A percentile compares a stretch with the other conserved stretches of the same genome.
These are phyloP conservation scores for Cyprinus carpio DNA, from an alignment of 2,113 vertebrate species.

Conservation along the genomic window DNA sequence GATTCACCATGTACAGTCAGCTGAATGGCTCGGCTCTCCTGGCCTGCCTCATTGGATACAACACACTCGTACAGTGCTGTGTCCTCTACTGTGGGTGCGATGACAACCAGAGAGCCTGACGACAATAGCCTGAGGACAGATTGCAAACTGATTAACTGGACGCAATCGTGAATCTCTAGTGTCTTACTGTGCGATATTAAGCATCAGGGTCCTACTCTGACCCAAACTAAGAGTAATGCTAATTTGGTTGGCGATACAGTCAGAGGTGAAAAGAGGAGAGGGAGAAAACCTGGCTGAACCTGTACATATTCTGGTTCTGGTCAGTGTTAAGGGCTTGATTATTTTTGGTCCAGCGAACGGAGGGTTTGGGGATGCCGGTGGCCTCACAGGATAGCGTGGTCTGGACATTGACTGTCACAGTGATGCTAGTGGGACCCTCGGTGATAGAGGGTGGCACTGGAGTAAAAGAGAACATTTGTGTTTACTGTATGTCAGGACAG, in stretches of 20 bases:
- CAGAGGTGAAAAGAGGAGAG: conserved; percentile 55
- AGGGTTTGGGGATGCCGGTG: conserved; percentile 88
- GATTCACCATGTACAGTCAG: conserved; percentile 82
- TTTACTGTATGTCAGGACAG: not conserved
- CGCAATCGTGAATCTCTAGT: not conserved
- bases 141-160: not conserved
- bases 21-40: conserved; percentile 77
- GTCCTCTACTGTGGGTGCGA: conserved; percentile 92
- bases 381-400: conserved; percentile 90
- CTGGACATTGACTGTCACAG: conserved; percentile 89
- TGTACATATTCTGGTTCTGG: conserved; percentile 94
- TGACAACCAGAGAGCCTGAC: conserved; percentile 91
- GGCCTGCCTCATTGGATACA: conserved; percentile 86
- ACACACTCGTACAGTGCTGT: conserved; percentile 86
- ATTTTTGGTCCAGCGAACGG: conserved; percentile 86
- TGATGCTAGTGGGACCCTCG: conserved; percentile 79
- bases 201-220: not conserved
- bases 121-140: conserved; percentile 81
- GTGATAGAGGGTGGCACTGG: conserved; percentile 86
- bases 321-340: conserved; percentile 82
- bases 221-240: not conserved
- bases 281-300: conserved; percentile 78
- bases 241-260: not conserved
- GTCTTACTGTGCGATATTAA: not conserved
- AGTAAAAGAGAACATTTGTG: not conserved